Evolutionary conservation across 2,797 vertebrate species (phyloP).

Genomic region (Catostomus latipinnis): DNA sequence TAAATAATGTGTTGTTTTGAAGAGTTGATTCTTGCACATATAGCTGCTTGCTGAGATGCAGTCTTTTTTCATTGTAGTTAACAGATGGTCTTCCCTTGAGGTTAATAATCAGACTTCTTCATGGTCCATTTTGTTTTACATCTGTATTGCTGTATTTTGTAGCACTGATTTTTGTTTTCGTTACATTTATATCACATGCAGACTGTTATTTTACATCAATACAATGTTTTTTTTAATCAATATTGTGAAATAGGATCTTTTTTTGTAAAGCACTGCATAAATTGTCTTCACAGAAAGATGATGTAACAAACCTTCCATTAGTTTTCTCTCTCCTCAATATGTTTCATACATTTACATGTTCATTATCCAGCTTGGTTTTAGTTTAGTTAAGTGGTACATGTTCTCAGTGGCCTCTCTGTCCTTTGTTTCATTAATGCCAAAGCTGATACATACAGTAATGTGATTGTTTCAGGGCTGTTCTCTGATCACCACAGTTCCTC

Average conservation of each 20-base stretch:
- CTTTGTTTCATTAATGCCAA: conserved; percentile 29
- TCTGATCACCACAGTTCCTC: conserved; percentile 18
- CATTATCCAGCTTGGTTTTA: not conserved
- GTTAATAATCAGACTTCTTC: conserved; percentile 41
- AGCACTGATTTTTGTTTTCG: no score
- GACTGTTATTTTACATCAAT: no score
- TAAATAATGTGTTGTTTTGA: conserved; percentile 26
- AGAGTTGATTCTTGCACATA: conserved; percentile 43
- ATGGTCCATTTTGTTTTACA: no score
- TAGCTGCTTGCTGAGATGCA: conserved; percentile 50
- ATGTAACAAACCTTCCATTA: no score
- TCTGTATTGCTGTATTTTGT: no score
- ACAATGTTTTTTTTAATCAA: no score
- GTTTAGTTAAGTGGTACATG: not conserved
- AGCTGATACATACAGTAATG: not conserved
- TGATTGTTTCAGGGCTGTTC: conserved; percentile 18
- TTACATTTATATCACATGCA: no score
- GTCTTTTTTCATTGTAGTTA: conserved; percentile 39
- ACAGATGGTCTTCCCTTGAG: conserved; percentile 61
- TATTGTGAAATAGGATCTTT: no score
- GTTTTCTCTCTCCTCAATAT: no score
- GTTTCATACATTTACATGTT: no score
- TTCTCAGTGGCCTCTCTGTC: not conserved
- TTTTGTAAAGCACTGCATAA: no score
- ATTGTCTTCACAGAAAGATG: no score